phyloP scores from a whole-genome alignment of 2,113 vertebrate species.

The Cygnus buccinator region DNA sequence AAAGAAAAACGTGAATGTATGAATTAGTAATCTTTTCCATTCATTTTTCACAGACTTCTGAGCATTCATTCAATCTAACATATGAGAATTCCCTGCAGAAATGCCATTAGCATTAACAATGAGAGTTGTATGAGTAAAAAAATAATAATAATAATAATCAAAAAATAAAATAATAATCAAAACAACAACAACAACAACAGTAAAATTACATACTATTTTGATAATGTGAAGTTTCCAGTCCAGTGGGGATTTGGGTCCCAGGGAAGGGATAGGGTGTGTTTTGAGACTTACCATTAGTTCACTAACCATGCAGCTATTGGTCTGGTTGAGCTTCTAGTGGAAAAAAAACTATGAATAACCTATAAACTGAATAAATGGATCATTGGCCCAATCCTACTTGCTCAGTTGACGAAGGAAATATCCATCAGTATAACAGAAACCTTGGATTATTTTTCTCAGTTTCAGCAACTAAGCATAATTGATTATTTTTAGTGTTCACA shows the following conservation, averaged over 20 bases:
- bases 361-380: not conserved
- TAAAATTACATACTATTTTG: not conserved
- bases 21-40: constrained; percentile 46
- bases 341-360: not conserved
- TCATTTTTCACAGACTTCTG: constrained; percentile 62
- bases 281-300: not conserved
- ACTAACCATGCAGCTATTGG: not conserved
- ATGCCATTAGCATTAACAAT: not conserved
- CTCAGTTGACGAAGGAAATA: not conserved
- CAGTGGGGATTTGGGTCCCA: not conserved
- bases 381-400: not conserved
- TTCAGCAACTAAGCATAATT: not conserved
- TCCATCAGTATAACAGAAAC: not conserved
- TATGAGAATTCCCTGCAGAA: not conserved
- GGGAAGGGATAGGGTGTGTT: not conserved
- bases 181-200: not conserved
- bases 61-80: not conserved
- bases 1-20: not conserved
- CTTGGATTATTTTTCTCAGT: not conserved
- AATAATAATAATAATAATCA: not conserved
- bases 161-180: not conserved
- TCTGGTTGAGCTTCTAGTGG: not conserved
- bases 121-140: not conserved
- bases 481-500: not conserved
- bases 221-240: constrained; percentile 3